Percentiles rank a stretch among this genome's conserved stretches.
phyloP scores from a whole-genome alignment of 2,888 invertebrate genomes.

The Eilema sororculum region DNA sequence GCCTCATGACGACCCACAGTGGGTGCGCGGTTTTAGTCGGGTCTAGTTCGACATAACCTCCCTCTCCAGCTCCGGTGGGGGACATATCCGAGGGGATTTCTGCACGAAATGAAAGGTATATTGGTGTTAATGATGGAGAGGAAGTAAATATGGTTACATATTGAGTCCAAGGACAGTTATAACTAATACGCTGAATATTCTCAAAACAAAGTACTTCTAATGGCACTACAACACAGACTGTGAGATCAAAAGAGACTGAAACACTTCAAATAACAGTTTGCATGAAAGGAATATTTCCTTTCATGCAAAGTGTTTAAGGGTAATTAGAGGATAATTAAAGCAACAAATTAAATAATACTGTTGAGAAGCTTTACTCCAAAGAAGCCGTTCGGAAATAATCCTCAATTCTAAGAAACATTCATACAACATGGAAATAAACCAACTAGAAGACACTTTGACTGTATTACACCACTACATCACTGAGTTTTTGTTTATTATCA shows the following conservation, averaged over 20 bases:
- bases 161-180: no score
- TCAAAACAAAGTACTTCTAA: neutral
- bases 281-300: neutral
- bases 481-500: no score
- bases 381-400: slow-evolving; percentile 45
- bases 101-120: no score
- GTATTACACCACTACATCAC: neutral
- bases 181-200: neutral
- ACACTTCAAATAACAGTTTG: neutral
- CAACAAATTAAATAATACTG: slow-evolving; percentile 35
- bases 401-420: slow-evolving; percentile 46
- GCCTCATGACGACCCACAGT: no score
- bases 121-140: no score
- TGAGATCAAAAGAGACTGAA: neutral
- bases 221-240: neutral
- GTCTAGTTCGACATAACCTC: no score
- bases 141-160: no score
- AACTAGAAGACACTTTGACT: slow-evolving; percentile 25
- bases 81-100: no score
- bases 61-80: no score
- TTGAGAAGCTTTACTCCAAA: slow-evolving; percentile 29
- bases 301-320: slow-evolving; percentile 13
- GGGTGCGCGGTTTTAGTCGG: no score
- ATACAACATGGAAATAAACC: slow-evolving; percentile 24
- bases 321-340: slow-evolving; percentile 37